phyloP scores from a whole-genome alignment of 2,888 invertebrate species.

The Malthinus seriepunctatus region DNA sequence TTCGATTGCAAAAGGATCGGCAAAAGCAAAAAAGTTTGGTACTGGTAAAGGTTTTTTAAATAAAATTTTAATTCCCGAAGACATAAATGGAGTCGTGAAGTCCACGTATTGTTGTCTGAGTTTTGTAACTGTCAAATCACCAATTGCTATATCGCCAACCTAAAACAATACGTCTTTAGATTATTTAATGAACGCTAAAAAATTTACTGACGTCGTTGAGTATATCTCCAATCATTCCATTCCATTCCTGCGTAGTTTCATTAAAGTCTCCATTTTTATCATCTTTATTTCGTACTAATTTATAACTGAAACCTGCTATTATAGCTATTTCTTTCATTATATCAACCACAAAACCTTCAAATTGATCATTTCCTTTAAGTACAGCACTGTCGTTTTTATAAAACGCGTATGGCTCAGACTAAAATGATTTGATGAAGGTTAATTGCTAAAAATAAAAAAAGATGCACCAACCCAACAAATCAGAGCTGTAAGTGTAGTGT shows the following conservation, averaged over 20 bases:
- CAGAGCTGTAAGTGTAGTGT: slow-evolving; percentile 62
- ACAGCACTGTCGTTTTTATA: slow-evolving; percentile 54
- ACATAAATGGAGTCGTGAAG: slow-evolving; percentile 96
- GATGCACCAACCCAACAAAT: slow-evolving; percentile 67
- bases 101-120: slow-evolving; percentile 86
- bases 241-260: slow-evolving; percentile 61
- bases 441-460: background rate
- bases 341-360: slow-evolving; percentile 67
- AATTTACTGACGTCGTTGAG: slow-evolving; percentile 12
- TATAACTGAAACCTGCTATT: slow-evolving; percentile 63
- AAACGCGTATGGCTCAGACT: slow-evolving; percentile 72
- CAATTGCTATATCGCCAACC: slow-evolving; percentile 90
- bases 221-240: slow-evolving; percentile 70
- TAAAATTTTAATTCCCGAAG: slow-evolving; percentile 73
- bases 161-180: slow-evolving; percentile 48
- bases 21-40: slow-evolving; percentile 71
- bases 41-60: slow-evolving; percentile 67
- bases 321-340: slow-evolving; percentile 63
- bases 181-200: background rate
- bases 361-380: slow-evolving; percentile 62
- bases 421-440: slow-evolving; percentile 6
- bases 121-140: slow-evolving; percentile 87
- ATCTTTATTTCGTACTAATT: slow-evolving; percentile 54
- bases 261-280: slow-evolving; percentile 51
- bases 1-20: slow-evolving; percentile 76